Evolutionary conservation across 2,113 vertebrate species (phyloP).

Genomic region (Hemiscyllium ocellatum): DNA sequence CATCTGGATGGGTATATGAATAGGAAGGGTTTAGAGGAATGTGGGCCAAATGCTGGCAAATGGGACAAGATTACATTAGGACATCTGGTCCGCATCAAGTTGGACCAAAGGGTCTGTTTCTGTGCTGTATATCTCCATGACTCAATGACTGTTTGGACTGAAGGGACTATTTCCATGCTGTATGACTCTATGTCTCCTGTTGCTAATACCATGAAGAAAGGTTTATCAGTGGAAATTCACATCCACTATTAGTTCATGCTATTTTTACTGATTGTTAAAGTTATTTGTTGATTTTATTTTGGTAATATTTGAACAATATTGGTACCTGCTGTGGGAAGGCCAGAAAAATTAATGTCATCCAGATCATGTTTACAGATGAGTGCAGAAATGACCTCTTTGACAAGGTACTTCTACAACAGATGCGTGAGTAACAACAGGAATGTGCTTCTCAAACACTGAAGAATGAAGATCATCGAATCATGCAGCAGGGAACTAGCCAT

Average conservation of each 20-base stretch:
- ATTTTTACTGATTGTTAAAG: neutral
- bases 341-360: neutral
- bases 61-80: no score
- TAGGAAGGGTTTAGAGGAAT: no score
- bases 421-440: neutral
- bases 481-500: neutral
- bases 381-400: neutral
- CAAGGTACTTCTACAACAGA: neutral
- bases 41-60: no score
- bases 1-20: no score
- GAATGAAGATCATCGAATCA: neutral
- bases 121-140: no score
- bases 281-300: slow-evolving; percentile 27
- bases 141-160: no score
- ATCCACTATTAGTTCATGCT: neutral
- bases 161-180: neutral
- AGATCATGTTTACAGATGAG: neutral
- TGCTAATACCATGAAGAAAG: neutral
- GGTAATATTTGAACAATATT: slow-evolving; percentile 42
- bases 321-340: slow-evolving; percentile 33
- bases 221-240: neutral
- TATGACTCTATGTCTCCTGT: no score
- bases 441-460: neutral
- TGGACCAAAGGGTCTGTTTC: no score
- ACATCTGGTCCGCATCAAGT: no score